Percentiles rank a stretch among this genome's conserved stretches.
phyloP scores from a whole-genome alignment of 2,888 invertebrate genomes.

The Hedychridium roseum region DNA sequence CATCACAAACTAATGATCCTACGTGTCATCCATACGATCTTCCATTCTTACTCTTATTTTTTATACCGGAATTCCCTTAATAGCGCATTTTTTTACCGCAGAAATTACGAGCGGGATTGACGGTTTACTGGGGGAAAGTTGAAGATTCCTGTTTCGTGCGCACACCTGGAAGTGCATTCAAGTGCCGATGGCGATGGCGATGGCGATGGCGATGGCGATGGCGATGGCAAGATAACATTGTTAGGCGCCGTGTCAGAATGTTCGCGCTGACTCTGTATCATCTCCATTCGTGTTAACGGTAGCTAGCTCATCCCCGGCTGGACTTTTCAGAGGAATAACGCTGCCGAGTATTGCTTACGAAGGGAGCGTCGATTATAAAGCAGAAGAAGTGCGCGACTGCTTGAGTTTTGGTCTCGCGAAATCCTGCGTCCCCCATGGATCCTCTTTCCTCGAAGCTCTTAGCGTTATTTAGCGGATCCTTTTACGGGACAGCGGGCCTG shows the following conservation, averaged over 20 bases:
- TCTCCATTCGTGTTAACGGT: conserved; percentile 34
- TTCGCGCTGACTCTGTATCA: conserved; percentile 33
- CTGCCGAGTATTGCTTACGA: not conserved
- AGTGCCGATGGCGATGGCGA: too few species aligned
- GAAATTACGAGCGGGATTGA: too few species aligned
- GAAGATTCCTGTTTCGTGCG: conserved; percentile 48
- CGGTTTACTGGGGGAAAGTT: too few species aligned
- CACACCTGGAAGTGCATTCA: conserved; percentile 36
- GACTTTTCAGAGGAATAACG: conserved; percentile 4
- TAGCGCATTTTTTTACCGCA: too few species aligned
- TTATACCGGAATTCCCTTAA: too few species aligned
- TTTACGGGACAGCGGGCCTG: conserved; percentile 49
- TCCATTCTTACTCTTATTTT: conserved; percentile 5
- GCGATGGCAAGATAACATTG: conserved; percentile 46
- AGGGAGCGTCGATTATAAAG: not conserved
- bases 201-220: conserved; percentile 44
- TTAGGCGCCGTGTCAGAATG: conserved; percentile 27
- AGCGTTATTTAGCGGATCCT: conserved; percentile 54
- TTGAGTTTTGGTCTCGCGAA: conserved; percentile 33
- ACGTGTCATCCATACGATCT: conserved; percentile 24
- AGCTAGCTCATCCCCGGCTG: too few species aligned
- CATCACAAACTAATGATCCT: too few species aligned
- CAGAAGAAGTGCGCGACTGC: too few species aligned
- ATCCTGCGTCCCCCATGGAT: conserved; percentile 49
- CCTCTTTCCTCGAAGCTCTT: conserved; percentile 55